phyloP scores from a whole-genome alignment of 2,888 invertebrate species.

The Saturnia pavonia region DNA sequence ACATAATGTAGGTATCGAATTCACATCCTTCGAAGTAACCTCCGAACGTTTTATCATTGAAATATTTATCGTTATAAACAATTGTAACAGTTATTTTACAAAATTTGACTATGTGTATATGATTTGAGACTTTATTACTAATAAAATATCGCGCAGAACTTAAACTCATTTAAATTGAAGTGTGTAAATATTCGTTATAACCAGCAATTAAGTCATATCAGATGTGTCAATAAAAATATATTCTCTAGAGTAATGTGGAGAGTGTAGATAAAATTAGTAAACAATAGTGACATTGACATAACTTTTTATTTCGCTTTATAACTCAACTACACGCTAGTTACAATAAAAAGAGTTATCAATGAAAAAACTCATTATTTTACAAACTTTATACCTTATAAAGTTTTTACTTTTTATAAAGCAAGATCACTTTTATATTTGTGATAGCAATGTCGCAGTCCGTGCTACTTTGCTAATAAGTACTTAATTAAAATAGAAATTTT shows the following conservation, averaged over 20 bases:
- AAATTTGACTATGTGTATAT: not conserved
- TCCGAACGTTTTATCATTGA: not conserved
- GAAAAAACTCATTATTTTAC: too few species aligned
- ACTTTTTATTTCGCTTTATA: too few species aligned
- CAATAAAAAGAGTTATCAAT: not conserved
- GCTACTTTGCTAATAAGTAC: constrained; percentile 7
- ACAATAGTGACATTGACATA: too few species aligned
- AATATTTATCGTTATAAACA: not conserved
- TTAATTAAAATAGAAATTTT: not conserved
- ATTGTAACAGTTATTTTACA: not conserved
- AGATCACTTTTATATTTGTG: not conserved
- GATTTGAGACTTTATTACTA: too few species aligned
- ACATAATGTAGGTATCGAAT: not conserved
- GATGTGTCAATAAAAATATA: too few species aligned
- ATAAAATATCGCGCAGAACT: too few species aligned
- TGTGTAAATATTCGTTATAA: too few species aligned
- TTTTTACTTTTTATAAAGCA: not conserved
- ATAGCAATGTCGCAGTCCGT: not conserved
- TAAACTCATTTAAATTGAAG: too few species aligned
- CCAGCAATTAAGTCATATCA: too few species aligned
- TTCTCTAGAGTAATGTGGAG: too few species aligned
- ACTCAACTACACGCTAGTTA: too few species aligned
- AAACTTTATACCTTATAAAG: not conserved
- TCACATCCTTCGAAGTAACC: not conserved
- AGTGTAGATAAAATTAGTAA: too few species aligned